These are phyloP conservation scores for Hydractinia echinata DNA, from an alignment of 30 jellyfish, hydroid and myxozoan species.

Conservation along the genomic window DNA sequence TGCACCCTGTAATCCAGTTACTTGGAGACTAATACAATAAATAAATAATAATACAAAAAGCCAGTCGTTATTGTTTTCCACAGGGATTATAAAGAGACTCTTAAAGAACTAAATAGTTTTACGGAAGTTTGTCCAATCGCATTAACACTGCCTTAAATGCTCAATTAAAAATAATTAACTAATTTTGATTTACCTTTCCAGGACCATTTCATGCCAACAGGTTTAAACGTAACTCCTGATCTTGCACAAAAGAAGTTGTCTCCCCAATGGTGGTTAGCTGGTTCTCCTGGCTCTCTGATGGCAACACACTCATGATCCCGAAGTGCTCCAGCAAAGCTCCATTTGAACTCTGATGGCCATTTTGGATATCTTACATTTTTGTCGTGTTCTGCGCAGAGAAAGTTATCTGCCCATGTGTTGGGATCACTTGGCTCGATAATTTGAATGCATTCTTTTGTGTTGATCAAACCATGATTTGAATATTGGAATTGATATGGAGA, in stretches of 20 bases:
- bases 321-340: constrained; percentile 12
- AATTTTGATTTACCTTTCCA: not conserved
- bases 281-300: not conserved
- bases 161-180: no score
- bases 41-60: no score
- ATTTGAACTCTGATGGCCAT: constrained; percentile 5
- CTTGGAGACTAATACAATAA: no score
- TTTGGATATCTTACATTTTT: constrained; percentile 9
- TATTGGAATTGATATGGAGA: constrained; percentile 85
- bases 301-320: not conserved
- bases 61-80: no score
- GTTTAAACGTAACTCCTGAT: constrained; percentile 47
- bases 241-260: constrained; percentile 71
- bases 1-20: no score
- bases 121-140: no score
- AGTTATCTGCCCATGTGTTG: constrained; percentile 10
- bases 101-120: no score
- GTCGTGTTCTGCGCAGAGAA: not conserved
- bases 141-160: no score
- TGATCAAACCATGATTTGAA: constrained; percentile 2
- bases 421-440: constrained; percentile 6
- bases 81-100: no score
- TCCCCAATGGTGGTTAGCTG: constrained; percentile 74
- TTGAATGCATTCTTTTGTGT: not conserved
- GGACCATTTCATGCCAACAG: constrained; percentile 74